These are phyloP conservation scores for Sinodicranocentrus sp. DNA, from an alignment of 2,888 invertebrate species.

Conservation along the genomic window DNA sequence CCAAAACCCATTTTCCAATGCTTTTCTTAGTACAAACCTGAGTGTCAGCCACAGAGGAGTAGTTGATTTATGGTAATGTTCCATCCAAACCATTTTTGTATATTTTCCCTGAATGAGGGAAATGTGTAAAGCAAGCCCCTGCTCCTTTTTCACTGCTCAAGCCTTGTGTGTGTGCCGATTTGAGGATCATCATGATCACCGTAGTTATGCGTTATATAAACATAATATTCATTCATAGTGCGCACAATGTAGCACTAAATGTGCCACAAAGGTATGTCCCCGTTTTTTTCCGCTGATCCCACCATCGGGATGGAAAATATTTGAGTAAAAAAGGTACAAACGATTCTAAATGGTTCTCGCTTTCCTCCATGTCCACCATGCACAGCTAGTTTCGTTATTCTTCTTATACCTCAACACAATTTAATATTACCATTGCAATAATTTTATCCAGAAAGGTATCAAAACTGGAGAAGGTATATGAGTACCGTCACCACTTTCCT, in stretches of 20 bases:
- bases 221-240: conserved; percentile 38
- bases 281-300: conserved; percentile 12
- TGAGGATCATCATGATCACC: conserved; percentile 37
- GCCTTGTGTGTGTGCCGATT: conserved; percentile 25
- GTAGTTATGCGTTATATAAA: conserved; percentile 40
- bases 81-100: conserved; percentile 76
- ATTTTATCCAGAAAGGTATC: conserved; percentile 7
- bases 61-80: conserved; percentile 77
- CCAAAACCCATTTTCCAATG: conserved; percentile 76
- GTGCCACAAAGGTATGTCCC: conserved; percentile 43
- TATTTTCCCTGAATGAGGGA: conserved; percentile 72
- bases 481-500: no score
- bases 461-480: background rate
- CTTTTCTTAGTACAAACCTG: conserved; percentile 74
- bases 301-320: background rate
- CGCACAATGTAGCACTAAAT: conserved; percentile 29
- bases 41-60: conserved; percentile 76
- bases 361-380: no score
- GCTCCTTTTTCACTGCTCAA: conserved; percentile 22
- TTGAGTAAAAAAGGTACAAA: background rate
- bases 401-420: background rate
- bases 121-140: conserved; percentile 50
- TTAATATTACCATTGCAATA: conserved; percentile 11
- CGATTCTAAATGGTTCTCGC: background rate
- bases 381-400: conserved; percentile 1